These are phyloP conservation scores for Microcebus jonahi DNA, from an alignment of 2,113 vertebrate genomes.

Conservation along the genomic window DNA sequence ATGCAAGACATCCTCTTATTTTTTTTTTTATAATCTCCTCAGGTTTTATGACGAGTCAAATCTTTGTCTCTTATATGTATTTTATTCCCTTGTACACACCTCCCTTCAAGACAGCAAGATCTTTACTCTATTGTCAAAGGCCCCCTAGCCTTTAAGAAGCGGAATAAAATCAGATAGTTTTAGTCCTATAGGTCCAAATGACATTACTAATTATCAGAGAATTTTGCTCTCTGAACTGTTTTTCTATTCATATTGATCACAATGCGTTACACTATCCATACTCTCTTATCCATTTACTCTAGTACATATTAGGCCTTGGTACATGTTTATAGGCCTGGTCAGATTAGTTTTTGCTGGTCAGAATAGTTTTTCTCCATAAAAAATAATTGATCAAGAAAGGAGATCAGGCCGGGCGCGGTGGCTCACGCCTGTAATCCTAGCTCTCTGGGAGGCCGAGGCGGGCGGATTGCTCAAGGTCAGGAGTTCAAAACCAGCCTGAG, in stretches of 20 bases:
- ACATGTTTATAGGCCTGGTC: neutral
- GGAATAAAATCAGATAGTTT: slow-evolving; percentile 31
- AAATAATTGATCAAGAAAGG: slow-evolving; percentile 24
- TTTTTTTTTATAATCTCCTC: neutral
- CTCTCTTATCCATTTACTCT: neutral
- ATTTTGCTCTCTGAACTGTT: slow-evolving; percentile 30
- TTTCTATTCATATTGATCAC: neutral
- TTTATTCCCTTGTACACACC: neutral
- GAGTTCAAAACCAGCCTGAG: too few relatives aligned
- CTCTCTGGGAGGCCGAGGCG: too few relatives aligned
- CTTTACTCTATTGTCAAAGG: neutral
- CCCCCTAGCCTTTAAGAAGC: neutral
- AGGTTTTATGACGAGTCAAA: slow-evolving; percentile 28
- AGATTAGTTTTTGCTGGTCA: neutral
- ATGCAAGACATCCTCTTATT: neutral
- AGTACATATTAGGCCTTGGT: neutral
- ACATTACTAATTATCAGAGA: neutral
- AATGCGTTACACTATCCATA: neutral
- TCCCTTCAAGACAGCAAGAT: neutral
- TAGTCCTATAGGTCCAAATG: neutral
- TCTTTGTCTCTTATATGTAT: neutral
- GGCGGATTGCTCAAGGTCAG: too few relatives aligned
- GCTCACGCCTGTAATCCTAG: too few relatives aligned
- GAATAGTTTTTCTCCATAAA: slow-evolving; percentile 21
- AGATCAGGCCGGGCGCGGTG: too few relatives aligned